phyloP scores from a whole-genome alignment of 53 echinoderm and acorn worm genomes.

The Antedon mediterranea region DNA sequence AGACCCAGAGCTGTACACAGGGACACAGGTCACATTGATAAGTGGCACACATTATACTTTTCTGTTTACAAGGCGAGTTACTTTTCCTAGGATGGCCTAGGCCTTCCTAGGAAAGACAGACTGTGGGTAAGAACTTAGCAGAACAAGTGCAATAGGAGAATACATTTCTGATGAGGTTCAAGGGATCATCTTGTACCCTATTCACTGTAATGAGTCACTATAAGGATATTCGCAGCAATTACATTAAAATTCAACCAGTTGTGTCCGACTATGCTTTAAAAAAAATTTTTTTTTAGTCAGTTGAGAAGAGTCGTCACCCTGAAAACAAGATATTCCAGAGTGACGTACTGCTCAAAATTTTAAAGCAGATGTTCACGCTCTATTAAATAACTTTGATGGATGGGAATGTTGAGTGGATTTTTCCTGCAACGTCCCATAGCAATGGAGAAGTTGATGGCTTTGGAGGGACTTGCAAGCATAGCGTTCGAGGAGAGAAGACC shows the following conservation, averaged over 20 bases:
- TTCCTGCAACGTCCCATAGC: conserved; percentile 23
- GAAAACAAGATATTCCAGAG: conserved; percentile 28
- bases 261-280: conserved; percentile 17
- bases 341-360: conserved; percentile 28
- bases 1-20: conserved; percentile 18
- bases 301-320: conserved; percentile 27
- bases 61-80: conserved; percentile 11
- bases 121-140: conserved; percentile 17
- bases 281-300: conserved; percentile 6
- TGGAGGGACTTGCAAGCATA: conserved; percentile 26
- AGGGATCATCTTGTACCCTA: conserved; percentile 24
- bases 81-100: conserved; percentile 18
- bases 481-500: conserved; percentile 13
- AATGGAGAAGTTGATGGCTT: conserved; percentile 30
- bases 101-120: conserved; percentile 22
- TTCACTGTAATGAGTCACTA: background rate
- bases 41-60: no score
- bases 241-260: conserved; percentile 8
- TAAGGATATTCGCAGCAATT: background rate
- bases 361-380: conserved; percentile 27
- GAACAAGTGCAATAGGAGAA: conserved; percentile 13
- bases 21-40: no score
- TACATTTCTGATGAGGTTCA: conserved; percentile 19
- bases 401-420: conserved; percentile 19
- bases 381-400: conserved; percentile 26